Evolutionary conservation across 1,140 invertebrate species (phyloP).

Genomic region (Eupeodes corollae): DNA sequence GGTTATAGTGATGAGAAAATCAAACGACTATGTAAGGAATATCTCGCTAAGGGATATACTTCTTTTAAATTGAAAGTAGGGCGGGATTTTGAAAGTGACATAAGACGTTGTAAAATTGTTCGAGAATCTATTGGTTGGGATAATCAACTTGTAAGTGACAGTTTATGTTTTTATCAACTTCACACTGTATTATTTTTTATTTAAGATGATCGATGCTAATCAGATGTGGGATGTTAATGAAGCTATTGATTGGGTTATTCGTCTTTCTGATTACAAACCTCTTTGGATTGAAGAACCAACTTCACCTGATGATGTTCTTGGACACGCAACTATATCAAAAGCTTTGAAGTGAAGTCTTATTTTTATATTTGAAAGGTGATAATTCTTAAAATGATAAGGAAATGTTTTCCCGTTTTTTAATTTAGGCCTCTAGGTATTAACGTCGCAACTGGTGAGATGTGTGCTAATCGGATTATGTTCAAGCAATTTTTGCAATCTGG

Average conservation of each 20-base stretch:
- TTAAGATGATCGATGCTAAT: slow-evolving; percentile 81
- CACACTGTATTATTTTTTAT: not conserved
- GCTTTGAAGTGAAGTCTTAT: slow-evolving; percentile 43
- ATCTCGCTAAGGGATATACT: slow-evolving; percentile 60
- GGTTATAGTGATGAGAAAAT: slow-evolving; percentile 64
- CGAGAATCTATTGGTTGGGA: slow-evolving; percentile 65
- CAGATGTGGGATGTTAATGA: slow-evolving; percentile 80
- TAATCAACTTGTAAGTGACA: slow-evolving; percentile 35
- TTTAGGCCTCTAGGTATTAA: slow-evolving; percentile 49
- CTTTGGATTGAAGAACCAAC: slow-evolving; percentile 92
- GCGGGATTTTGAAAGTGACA: slow-evolving; percentile 63
- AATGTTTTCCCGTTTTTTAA: not conserved
- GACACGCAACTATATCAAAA: slow-evolving; percentile 61
- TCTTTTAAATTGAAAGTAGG: slow-evolving; percentile 90
- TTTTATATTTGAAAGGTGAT: not conserved
- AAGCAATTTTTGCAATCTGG: slow-evolving; percentile 76
- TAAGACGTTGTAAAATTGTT: slow-evolving; percentile 55
- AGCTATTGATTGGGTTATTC: slow-evolving; percentile 76
- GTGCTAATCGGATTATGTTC: slow-evolving; percentile 82
- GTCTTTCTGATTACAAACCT: slow-evolving; percentile 59
- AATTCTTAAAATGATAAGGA: not conserved
- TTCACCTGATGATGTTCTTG: slow-evolving; percentile 79
- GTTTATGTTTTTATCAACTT: slow-evolving; percentile 37
- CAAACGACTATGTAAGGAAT: slow-evolving; percentile 56
- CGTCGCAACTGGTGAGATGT: slow-evolving; percentile 86